Evolutionary conservation across 2,113 vertebrate species (phyloP).

Genomic region (Rana temporaria): DNA sequence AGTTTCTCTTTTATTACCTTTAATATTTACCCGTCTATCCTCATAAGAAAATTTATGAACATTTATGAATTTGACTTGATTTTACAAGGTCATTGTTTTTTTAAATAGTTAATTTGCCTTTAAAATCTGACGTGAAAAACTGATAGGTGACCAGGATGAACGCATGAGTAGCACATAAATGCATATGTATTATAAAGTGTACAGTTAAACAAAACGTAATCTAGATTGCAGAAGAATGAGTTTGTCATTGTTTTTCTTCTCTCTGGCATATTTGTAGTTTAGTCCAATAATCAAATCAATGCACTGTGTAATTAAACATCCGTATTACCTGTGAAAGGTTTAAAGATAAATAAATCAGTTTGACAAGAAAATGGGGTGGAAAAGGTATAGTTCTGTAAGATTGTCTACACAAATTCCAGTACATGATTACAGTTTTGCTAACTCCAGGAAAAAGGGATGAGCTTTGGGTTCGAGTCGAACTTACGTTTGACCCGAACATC

Average conservation of each 20-base stretch:
- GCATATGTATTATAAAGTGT: background rate
- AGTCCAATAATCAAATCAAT: conserved; percentile 50
- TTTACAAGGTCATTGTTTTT: too few species aligned
- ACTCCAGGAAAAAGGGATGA: background rate
- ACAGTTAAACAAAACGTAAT: background rate
- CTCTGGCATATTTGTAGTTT: conserved; percentile 10
- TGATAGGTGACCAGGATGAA: background rate
- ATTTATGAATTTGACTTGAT: too few species aligned
- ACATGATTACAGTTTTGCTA: conserved; percentile 5
- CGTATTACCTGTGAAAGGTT: conserved; percentile 25
- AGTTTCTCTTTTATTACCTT: too few species aligned
- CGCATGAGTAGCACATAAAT: background rate
- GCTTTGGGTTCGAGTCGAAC: too few species aligned
- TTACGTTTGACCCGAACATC: too few species aligned
- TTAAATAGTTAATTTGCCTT: background rate
- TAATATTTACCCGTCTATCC: too few species aligned
- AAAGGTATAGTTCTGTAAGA: conserved; percentile 4
- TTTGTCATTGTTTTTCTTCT: conserved; percentile 13
- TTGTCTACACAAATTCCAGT: background rate
- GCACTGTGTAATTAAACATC: conserved; percentile 52
- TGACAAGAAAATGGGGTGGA: background rate
- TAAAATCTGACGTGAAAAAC: background rate
- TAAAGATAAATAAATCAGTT: conserved; percentile 44
- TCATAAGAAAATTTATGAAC: too few species aligned
- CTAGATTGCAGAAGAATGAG: conserved; percentile 15